These are phyloP conservation scores for Julus scandinavius DNA, from an alignment of 2,888 invertebrate genomes.

Conservation along the genomic window DNA sequence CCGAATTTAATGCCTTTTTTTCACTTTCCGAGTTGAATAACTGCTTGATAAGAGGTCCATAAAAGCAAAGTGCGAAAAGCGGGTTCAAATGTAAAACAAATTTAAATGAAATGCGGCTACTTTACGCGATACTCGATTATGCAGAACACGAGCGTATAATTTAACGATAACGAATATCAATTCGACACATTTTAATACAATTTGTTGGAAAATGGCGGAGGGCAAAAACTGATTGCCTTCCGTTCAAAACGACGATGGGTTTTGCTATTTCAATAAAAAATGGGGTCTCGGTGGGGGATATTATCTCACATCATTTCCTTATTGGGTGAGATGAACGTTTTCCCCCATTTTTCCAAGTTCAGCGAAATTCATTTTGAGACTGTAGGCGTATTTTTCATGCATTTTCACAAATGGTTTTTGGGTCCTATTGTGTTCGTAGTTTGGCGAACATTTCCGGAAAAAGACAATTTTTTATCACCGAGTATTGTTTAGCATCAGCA, in stretches of 20 bases:
- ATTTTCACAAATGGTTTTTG: conserved; percentile 19
- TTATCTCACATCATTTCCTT: conserved; percentile 29
- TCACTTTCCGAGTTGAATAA: conserved; percentile 2
- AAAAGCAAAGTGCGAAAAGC: background rate
- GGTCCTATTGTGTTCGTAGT: background rate
- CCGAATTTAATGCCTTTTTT: background rate
- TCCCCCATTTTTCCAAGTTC: background rate
- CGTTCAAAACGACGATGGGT: background rate
- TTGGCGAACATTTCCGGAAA: background rate
- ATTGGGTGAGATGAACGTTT: conserved; percentile 7
- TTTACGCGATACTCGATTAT: conserved; percentile 11
- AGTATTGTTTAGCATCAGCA: background rate
- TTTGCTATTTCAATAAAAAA: conserved; percentile 24
- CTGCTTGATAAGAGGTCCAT: background rate
- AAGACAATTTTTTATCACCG: background rate
- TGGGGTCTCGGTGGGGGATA: background rate
- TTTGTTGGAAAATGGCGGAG: background rate
- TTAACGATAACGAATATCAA: conserved; percentile 34
- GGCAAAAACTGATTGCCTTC: background rate
- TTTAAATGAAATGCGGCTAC: background rate
- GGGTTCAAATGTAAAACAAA: background rate
- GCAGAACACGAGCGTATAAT: conserved; percentile 22
- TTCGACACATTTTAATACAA: conserved; percentile 34
- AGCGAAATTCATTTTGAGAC: background rate
- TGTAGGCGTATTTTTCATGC: conserved; percentile 1